These are phyloP conservation scores for Wiebesia pumilae DNA, from an alignment of 1,140 invertebrate species.

Conservation along the genomic window DNA sequence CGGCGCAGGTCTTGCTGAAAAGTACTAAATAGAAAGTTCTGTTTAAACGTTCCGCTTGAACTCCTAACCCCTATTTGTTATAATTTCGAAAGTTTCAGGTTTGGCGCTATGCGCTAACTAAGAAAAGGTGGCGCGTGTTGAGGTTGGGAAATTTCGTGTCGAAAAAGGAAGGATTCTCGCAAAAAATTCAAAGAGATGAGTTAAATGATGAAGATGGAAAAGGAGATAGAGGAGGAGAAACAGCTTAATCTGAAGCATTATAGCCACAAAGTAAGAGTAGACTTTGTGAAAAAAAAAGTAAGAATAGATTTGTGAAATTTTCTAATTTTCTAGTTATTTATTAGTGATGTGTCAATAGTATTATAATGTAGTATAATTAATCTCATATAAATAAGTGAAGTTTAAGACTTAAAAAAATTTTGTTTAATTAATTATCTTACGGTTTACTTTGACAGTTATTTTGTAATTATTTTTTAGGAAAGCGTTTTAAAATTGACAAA, in stretches of 20 bases:
- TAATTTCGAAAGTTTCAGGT: constrained; percentile 46
- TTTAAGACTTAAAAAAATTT: too few species aligned
- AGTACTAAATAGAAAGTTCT: constrained; percentile 34
- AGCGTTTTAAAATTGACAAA: too few species aligned
- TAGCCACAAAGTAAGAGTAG: not conserved
- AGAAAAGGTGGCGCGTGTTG: constrained; percentile 40
- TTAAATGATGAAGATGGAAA: constrained; percentile 38
- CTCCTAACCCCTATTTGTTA: constrained; percentile 48
- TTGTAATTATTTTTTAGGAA: too few species aligned
- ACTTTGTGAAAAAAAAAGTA: too few species aligned
- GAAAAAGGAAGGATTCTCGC: constrained; percentile 39
- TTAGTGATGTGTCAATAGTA: not conserved
- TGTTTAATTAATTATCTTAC: too few species aligned
- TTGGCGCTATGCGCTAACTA: constrained; percentile 29
- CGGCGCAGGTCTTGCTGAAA: not conserved
- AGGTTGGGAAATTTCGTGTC: not conserved
- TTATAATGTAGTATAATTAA: not conserved
- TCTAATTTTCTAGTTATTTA: not conserved
- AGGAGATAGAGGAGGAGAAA: not conserved
- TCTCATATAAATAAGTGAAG: too few species aligned
- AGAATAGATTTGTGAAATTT: not conserved
- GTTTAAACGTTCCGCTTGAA: constrained; percentile 40
- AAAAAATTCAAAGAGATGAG: constrained; percentile 28
- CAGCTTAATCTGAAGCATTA: not conserved
- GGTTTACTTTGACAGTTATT: too few species aligned